Base-by-base conservation (phyloP, 1,140 invertebrate genomes). In the Whitmania pigra region DNA sequence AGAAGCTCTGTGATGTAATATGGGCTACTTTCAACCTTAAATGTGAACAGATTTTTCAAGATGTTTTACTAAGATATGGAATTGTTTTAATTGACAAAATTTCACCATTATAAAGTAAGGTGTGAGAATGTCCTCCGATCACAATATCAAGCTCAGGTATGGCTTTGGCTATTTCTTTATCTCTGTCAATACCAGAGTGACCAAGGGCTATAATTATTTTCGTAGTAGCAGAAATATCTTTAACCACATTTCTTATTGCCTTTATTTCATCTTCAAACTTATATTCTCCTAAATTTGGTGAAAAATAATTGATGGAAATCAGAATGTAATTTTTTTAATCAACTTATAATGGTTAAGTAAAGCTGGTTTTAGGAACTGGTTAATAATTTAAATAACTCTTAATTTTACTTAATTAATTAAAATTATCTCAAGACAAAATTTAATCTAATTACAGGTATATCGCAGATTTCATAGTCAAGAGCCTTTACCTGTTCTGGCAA, bases 71-170 rank as follows among this genome's bases (percentile, higher is more conserved):
- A 36, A 36, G 31, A 36, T 36, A 36, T 36, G 2, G 31, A 36
- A 17, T 7, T 49, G 43, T 49, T 49, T 49, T 1, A 49, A 15
- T 15, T 13, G 9, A 15, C 13, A 17, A 13, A 63, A 2, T 15
- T 0, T 22, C 11, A 63, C 57, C 57, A 31, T 13, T 13, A 63
- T 63, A n/a, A 3, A 63, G 20, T 31, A 63, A 20, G 22, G 57
- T 63, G 15, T 63, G 57, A 18, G 22, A 4, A 13, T 63, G 57
- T 7, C 57, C 57, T 63, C 57, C 57, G 20, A 63, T 31, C 9
- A 63, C 29, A 31, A 63, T 63, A 31, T 63, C 57, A 31, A 63
- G 22, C 9, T 63, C 57, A 63, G 57, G 57, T 13, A 63, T 63
- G 7, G 22, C 57, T 20, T 13, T 63, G 20, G 57, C 57, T 13